Evolutionary conservation across 2,888 invertebrate genomes (phyloP).

Genomic region (Coelogynopora nodosa): DNA sequence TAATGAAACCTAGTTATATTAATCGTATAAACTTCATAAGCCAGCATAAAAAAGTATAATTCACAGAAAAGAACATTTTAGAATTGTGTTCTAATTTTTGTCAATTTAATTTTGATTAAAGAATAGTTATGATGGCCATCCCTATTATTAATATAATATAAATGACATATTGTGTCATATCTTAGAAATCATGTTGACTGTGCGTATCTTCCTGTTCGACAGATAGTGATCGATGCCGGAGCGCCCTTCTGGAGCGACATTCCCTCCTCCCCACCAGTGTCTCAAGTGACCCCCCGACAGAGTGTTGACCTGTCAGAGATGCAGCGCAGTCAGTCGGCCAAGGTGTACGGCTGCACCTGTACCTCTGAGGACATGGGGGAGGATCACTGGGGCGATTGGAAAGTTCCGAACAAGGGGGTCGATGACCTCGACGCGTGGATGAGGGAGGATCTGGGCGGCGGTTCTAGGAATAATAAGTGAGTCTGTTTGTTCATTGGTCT

Average conservation of each 20-base stretch:
- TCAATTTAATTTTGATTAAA: no score
- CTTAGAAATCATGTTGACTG: no score
- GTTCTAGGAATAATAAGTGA: not conserved
- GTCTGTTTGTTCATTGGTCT: not conserved
- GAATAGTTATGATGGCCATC: no score
- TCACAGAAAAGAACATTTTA: no score
- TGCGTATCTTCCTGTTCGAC: no score
- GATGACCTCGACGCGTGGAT: constrained; percentile 11
- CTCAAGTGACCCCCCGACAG: not conserved
- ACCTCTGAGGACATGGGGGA: not conserved
- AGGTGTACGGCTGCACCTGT: not conserved
- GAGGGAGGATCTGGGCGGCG: not conserved
- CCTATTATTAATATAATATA: no score
- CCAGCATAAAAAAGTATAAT: no score
- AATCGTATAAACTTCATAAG: no score
- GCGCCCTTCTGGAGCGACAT: not conserved
- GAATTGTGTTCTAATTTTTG: no score
- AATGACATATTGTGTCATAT: no score
- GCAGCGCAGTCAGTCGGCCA: not conserved
- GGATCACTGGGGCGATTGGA: not conserved
- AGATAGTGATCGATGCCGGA: not conserved
- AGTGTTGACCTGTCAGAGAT: not conserved
- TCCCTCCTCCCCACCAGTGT: no score
- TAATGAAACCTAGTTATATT: no score
- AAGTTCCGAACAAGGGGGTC: not conserved